Base-by-base conservation (phyloP, 1,140 invertebrate genomes). In the Chrysomallon squamiferum region DNA sequence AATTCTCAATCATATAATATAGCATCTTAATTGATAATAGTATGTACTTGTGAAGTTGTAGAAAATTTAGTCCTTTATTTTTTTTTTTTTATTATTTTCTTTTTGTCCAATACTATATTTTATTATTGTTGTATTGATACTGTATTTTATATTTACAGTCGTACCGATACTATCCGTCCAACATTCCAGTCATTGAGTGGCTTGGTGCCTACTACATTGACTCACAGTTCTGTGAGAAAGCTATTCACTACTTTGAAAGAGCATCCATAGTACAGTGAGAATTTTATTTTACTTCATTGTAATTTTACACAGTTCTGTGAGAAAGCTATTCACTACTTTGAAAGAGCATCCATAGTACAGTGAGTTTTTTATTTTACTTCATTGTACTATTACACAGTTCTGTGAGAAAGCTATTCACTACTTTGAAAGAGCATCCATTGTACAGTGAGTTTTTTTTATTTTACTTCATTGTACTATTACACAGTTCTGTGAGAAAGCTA, bases 181-280 rank as follows among this genome's bases (percentile, higher is more conserved):
- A 94, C 85, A 90, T 96, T 50, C 90, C 91, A 62, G 93, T 95
- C 0, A 93, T 97, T 64, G 93, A 95, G 80, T 97, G 95, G 90
- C 87, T 98, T 30, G 86, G 85, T 49, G 93, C 93, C 0, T 96
- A 97, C 83, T 95, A 94, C 77, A 92, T 96, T 62, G 93, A 95
- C 76, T 90, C 95, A 76, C 92, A 95, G 86, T 90, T 93, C 76
- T 90, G 93, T 45, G 95, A 97, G 81, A 95, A 95, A 86, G 94
- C 95, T 4, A 88, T 96, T 45, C 87, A 87, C 27, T 96, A 93
- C 84, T 96, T 96, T 82, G 92, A 96, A 84, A 90, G 91, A 80
- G 95, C 95, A 0, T 90, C 93, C 6, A 87, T 94, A n/a, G 90
- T 95, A 74, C 92, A 95, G 88, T 89, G 79, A 86, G 87, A 85